Conservation (phyloP, 2,888 invertebrate genomes). For the Eudemis profundana region DNA sequence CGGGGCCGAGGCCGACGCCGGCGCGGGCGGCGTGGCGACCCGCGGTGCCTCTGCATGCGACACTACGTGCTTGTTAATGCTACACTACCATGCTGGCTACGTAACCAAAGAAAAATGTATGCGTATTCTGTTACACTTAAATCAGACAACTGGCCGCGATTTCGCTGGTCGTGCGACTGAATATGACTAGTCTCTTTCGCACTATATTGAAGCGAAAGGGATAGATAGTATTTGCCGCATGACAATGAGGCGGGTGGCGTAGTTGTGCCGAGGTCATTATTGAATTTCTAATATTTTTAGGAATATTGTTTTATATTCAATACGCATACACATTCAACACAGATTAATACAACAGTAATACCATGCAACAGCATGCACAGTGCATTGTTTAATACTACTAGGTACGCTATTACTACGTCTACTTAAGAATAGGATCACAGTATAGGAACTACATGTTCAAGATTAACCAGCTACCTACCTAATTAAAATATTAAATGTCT, state of each 20-base stretch:
- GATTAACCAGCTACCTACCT: conserved; percentile 23
- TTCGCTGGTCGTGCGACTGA: no score
- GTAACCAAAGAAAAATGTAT: conserved; percentile 49
- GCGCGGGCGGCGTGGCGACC: conserved; percentile 55
- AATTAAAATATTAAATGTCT: neutral
- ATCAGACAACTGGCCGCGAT: no score
- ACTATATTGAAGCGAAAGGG: no score
- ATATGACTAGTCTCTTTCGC: no score
- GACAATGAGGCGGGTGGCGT: no score
- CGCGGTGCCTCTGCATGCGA: conserved; percentile 75
- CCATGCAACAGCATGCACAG: conserved; percentile 39
- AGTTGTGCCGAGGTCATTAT: no score
- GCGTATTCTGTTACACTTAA: neutral
- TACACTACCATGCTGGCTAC: conserved; percentile 58
- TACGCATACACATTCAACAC: conserved; percentile 36
- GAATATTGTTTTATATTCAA: neutral
- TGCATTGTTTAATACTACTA: conserved; percentile 30
- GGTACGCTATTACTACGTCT: conserved; percentile 9
- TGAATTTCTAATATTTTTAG: no score
- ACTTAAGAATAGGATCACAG: conserved; percentile 37
- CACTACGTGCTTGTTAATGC: conserved; percentile 80
- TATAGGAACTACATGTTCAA: conserved; percentile 22
- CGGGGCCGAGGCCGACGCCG: conserved; percentile 47
- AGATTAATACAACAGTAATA: conserved; percentile 31
- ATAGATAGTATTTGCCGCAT: no score